phyloP scores from a whole-genome alignment of 2,797 vertebrate species.

The Scarus forsteni region DNA sequence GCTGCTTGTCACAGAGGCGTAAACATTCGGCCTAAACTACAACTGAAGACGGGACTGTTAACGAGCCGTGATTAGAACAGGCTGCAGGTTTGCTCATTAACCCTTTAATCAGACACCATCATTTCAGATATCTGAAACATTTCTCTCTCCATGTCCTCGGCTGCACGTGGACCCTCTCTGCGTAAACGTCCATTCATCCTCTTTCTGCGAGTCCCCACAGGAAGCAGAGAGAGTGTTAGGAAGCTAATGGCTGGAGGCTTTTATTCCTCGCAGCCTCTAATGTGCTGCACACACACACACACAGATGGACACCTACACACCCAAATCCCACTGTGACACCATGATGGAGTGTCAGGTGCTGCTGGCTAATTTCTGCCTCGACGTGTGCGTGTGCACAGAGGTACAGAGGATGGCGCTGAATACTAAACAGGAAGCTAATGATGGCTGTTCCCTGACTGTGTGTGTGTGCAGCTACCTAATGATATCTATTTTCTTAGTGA shows the following conservation, averaged over 20 bases:
- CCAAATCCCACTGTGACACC: conserved; percentile 77
- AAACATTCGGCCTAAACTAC: no score
- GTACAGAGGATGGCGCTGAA: conserved; percentile 75
- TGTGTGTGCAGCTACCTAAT: conserved; percentile 51
- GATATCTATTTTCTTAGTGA: conserved; percentile 73
- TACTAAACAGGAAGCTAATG: conserved; percentile 85
- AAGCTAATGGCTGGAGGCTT: conserved; percentile 66
- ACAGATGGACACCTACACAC: conserved; percentile 60
- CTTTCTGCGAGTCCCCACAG: conserved; percentile 38
- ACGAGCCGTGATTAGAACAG: no score
- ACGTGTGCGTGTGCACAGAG: conserved; percentile 59
- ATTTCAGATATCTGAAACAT: neutral
- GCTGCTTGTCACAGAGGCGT: no score
- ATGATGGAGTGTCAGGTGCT: conserved; percentile 90
- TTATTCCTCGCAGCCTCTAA: conserved; percentile 62
- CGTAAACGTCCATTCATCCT: conserved; percentile 12
- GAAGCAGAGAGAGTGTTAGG: conserved; percentile 55
- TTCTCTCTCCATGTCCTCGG: neutral
- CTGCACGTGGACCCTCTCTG: conserved; percentile 12
- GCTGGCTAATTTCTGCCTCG: conserved; percentile 79
- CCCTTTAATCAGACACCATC: no score
- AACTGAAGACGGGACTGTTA: no score
- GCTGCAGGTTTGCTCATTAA: no score
- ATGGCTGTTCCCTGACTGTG: conserved; percentile 63
- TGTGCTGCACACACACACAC: conserved; percentile 55